Conservation (phyloP, 2,113 vertebrate genomes). For the Caloenas nicobarica region DNA sequence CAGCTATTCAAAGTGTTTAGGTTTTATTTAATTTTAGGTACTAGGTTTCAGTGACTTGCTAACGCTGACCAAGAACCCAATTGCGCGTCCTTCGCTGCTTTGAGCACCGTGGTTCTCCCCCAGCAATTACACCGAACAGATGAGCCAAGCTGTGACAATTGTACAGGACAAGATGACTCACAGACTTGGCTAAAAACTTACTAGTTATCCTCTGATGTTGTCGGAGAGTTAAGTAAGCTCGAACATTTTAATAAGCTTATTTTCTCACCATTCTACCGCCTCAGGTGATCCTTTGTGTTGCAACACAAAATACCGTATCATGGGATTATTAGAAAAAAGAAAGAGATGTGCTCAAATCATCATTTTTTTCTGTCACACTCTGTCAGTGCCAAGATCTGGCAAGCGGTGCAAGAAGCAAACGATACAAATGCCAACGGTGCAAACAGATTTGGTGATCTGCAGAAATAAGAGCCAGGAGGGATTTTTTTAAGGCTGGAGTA, state of each 20-base stretch:
- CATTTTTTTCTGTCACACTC: not conserved
- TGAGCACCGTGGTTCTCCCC: not conserved
- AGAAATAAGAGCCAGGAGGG: slow-evolving; percentile 5
- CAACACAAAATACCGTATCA: slow-evolving; percentile 9
- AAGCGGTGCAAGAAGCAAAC: not conserved
- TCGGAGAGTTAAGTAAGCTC: not conserved
- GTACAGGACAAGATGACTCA: slow-evolving; percentile 21
- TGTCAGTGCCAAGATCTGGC: not conserved
- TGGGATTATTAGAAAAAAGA: not conserved
- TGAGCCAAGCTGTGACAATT: not conserved
- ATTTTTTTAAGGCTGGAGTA: not conserved
- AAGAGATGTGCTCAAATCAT: not conserved
- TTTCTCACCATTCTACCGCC: slow-evolving; percentile 51
- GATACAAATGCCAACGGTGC: not conserved
- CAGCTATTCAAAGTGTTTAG: not conserved
- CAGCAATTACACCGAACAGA: not conserved
- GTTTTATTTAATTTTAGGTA: not conserved
- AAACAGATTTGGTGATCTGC: not conserved
- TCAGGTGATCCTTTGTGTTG: slow-evolving; percentile 57
- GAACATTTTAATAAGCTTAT: slow-evolving; percentile 32
- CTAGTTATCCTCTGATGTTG: slow-evolving; percentile 2
- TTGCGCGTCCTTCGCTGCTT: rapidly evolving
- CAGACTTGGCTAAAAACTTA: slow-evolving; percentile 11
- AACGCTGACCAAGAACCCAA: rapidly evolving
- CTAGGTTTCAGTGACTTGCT: not conserved